Conservation (phyloP, 1,140 invertebrate genomes). For the Lanistes nyassanus region DNA sequence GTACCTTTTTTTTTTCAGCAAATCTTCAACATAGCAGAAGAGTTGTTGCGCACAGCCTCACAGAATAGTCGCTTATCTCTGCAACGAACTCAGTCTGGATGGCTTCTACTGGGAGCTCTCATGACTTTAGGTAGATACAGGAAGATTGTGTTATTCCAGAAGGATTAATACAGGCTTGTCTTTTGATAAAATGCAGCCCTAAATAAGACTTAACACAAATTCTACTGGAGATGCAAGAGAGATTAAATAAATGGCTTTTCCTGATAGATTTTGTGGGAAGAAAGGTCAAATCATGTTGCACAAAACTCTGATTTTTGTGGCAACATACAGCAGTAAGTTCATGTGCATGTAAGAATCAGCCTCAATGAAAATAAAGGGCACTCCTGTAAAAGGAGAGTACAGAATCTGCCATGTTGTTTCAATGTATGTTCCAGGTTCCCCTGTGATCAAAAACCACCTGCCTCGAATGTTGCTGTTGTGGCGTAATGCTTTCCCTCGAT, state of each 20-base stretch:
- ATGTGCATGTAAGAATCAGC: no score
- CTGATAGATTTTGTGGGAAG: neutral
- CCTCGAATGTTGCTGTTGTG: constrained; percentile 94
- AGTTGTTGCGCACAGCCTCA: constrained; percentile 93
- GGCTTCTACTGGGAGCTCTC: constrained; percentile 95
- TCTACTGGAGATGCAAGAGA: neutral
- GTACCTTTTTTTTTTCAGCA: constrained; percentile 72
- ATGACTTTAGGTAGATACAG: constrained; percentile 87
- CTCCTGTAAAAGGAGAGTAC: no score
- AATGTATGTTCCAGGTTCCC: constrained; percentile 73
- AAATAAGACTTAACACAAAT: neutral
- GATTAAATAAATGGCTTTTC: neutral
- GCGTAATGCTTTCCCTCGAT: constrained; percentile 97
- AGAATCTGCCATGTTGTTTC: neutral
- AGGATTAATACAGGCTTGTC: neutral
- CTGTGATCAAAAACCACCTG: constrained; percentile 77
- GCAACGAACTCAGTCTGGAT: constrained; percentile 95
- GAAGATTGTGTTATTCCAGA: neutral
- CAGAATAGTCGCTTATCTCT: constrained; percentile 95
- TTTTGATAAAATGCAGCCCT: no score
- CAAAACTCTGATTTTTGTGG: neutral
- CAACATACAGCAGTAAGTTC: no score
- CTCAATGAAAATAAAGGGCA: no score
- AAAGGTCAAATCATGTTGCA: neutral
- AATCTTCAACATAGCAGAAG: constrained; percentile 97